phyloP scores from a whole-genome alignment of 2,113 vertebrate species.

The Microcebus murinus region DNA sequence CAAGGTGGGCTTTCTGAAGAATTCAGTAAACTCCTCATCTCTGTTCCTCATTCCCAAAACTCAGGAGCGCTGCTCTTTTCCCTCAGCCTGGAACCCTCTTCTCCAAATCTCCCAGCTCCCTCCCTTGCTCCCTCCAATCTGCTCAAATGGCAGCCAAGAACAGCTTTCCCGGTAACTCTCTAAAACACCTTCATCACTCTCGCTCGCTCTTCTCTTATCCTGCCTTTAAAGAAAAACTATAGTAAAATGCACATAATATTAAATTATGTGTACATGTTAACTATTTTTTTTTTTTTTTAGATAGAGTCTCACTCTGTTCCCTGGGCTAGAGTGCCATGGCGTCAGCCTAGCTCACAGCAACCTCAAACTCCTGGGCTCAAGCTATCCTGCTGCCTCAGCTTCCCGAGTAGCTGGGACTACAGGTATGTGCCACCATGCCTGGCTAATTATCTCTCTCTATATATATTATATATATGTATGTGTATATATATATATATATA shows the following conservation, averaged over 20 bases:
- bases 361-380: too few species aligned
- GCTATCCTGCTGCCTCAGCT: too few species aligned
- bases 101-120: neutral
- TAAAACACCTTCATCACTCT: neutral
- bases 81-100: neutral
- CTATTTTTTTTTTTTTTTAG: neutral
- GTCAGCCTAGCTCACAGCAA: too few species aligned
- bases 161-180: neutral
- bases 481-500: too few species aligned
- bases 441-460: too few species aligned
- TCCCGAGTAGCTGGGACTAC: too few species aligned
- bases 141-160: neutral
- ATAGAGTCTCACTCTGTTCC: too few species aligned
- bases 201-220: neutral
- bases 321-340: too few species aligned
- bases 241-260: neutral
- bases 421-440: too few species aligned
- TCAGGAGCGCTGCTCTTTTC: neutral
- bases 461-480: too few species aligned
- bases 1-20: neutral
- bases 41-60: neutral
- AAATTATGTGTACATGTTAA: neutral
- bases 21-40: neutral
- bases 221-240: neutral
- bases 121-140: neutral